These are phyloP conservation scores for Pogonomyrmex californicus DNA, from an alignment of 1,140 invertebrate genomes.

Conservation along the genomic window DNA sequence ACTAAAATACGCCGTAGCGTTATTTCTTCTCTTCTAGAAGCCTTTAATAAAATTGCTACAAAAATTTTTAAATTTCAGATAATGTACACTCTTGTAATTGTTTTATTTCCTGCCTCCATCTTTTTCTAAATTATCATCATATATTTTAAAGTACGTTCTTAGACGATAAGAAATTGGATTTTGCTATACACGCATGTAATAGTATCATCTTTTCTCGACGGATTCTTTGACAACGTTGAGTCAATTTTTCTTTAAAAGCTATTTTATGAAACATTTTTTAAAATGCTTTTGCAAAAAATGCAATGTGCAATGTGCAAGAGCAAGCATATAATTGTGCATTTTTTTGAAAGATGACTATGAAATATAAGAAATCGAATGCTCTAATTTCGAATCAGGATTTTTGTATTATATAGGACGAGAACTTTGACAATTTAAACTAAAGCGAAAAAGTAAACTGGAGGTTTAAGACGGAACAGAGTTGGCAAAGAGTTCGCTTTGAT, in stretches of 20 bases:
- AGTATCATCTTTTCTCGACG: too few relatives aligned
- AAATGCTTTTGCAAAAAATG: too few relatives aligned
- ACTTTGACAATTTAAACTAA: slow-evolving; percentile 32
- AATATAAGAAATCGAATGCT: slow-evolving; percentile 2
- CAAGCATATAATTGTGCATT: background rate
- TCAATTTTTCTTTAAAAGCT: background rate
- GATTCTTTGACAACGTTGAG: background rate
- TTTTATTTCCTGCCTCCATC: background rate
- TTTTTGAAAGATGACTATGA: background rate
- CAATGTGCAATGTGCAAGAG: background rate
- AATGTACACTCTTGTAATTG: background rate
- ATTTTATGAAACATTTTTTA: background rate
- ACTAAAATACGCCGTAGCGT: background rate
- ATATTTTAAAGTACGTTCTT: background rate
- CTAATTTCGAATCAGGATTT: background rate
- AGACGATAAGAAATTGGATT: background rate
- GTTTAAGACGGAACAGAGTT: slow-evolving; percentile 15
- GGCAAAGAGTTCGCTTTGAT: slow-evolving; percentile 27
- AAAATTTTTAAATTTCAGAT: background rate
- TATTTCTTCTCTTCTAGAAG: background rate
- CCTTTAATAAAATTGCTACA: background rate
- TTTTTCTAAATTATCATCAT: background rate
- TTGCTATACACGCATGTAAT: background rate
- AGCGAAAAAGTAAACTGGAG: slow-evolving; percentile 48
- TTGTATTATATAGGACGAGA: background rate